phyloP scores from a whole-genome alignment of 2,888 invertebrate species.

The Archips xylosteana region DNA sequence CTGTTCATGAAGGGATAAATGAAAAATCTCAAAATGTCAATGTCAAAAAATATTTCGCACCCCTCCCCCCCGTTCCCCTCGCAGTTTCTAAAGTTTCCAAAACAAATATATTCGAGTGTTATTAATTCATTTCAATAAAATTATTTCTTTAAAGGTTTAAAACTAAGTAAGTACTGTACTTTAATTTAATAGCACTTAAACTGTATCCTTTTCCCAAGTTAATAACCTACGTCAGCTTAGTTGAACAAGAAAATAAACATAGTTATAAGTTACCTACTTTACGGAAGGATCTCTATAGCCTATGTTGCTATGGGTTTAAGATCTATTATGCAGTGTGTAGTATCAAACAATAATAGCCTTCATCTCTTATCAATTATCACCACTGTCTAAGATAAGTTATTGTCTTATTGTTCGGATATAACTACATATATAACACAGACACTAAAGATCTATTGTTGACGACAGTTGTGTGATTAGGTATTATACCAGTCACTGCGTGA shows the following conservation, averaged over 20 bases:
- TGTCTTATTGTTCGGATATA: slow-evolving; percentile 3
- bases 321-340: background rate
- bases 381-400: background rate
- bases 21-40: background rate
- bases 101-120: slow-evolving; percentile 29
- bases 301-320: background rate
- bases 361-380: slow-evolving; percentile 32
- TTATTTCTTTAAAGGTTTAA: too few relatives aligned
- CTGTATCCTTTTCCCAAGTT: background rate
- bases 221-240: background rate
- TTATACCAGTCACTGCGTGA: background rate
- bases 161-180: background rate
- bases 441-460: background rate
- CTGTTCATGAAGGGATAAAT: background rate
- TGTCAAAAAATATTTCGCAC: background rate
- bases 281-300: background rate
- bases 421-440: background rate
- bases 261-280: background rate
- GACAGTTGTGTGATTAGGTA: background rate
- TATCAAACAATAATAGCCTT: slow-evolving; percentile 27
- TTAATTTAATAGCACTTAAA: background rate
- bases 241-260: background rate
- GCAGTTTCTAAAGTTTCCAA: slow-evolving; percentile 9
- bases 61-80: background rate
- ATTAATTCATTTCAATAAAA: background rate